Evolutionary conservation across 2,888 invertebrate genomes (phyloP).

Genomic region (Rhamnusium bicolor): DNA sequence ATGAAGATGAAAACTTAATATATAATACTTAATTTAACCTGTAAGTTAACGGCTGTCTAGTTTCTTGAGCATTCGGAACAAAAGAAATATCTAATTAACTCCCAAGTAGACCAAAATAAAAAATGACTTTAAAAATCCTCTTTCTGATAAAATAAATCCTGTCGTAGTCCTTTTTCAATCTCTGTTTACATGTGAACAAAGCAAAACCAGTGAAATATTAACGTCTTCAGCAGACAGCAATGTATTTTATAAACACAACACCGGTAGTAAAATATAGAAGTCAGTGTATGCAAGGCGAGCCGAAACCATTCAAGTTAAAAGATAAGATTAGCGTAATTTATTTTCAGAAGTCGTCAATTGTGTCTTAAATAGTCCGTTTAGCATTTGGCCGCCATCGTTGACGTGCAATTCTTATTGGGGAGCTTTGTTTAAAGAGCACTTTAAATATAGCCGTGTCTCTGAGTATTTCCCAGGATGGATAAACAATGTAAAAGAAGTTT

Average conservation of each 20-base stretch:
- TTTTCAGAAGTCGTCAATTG: conserved; percentile 59
- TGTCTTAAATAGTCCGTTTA: conserved; percentile 59
- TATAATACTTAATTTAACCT: no score
- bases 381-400: conserved; percentile 49
- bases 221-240: conserved; percentile 49
- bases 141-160: conserved; percentile 41
- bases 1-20: no score
- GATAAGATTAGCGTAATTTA: conserved; percentile 61
- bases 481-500: conserved; percentile 44
- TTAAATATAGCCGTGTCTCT: conserved; percentile 52
- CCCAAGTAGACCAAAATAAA: neutral
- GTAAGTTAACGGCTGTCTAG: no score
- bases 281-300: conserved; percentile 12
- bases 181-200: conserved; percentile 40
- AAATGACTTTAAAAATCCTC: conserved; percentile 13
- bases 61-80: neutral
- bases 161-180: conserved; percentile 40
- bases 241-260: conserved; percentile 50
- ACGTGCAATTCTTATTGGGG: conserved; percentile 53
- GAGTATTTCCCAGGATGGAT: conserved; percentile 51
- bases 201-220: conserved; percentile 51
- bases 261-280: conserved; percentile 40
- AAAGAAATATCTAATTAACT: conserved; percentile 19
- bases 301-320: conserved; percentile 55
- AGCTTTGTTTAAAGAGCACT: conserved; percentile 53